phyloP scores from a whole-genome alignment of 1,140 invertebrate species.

The Monochamus saltuarius region DNA sequence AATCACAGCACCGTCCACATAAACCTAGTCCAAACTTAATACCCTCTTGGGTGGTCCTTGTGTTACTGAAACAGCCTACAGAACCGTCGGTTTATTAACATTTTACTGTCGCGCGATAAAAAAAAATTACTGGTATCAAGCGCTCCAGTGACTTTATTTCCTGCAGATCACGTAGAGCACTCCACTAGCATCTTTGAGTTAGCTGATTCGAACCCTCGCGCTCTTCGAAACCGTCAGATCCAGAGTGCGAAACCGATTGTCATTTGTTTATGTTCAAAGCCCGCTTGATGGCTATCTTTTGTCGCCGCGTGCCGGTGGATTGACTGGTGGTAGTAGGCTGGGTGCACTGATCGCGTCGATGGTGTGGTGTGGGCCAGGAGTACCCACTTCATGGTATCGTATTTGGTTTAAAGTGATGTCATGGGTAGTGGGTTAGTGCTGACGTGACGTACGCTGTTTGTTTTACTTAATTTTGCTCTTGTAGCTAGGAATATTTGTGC shows the following conservation, averaged over 20 bases:
- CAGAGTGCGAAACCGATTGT: background rate
- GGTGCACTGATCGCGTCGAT: background rate
- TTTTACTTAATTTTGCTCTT: too few relatives aligned
- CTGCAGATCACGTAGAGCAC: background rate
- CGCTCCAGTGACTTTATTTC: too few relatives aligned
- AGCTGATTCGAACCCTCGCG: background rate
- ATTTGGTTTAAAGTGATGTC: slow-evolving; percentile 4
- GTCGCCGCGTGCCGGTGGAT: background rate
- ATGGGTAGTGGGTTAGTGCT: background rate
- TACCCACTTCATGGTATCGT: background rate
- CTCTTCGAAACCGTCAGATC: background rate
- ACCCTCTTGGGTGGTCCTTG: too few relatives aligned
- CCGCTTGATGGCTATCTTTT: slow-evolving; percentile 9
- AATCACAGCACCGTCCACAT: too few relatives aligned
- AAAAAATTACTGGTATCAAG: too few relatives aligned
- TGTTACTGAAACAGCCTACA: too few relatives aligned
- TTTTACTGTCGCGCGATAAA: too few relatives aligned
- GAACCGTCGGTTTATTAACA: too few relatives aligned
- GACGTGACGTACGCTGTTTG: too few relatives aligned
- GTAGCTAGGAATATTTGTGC: too few relatives aligned
- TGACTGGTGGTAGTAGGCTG: background rate
- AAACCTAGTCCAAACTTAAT: too few relatives aligned
- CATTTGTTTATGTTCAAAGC: slow-evolving; percentile 1
- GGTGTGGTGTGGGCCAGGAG: background rate
- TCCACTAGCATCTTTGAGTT: background rate